These are phyloP conservation scores for Aplochiton taeniatus DNA, from an alignment of 2,797 vertebrate species.

Conservation along the genomic window DNA sequence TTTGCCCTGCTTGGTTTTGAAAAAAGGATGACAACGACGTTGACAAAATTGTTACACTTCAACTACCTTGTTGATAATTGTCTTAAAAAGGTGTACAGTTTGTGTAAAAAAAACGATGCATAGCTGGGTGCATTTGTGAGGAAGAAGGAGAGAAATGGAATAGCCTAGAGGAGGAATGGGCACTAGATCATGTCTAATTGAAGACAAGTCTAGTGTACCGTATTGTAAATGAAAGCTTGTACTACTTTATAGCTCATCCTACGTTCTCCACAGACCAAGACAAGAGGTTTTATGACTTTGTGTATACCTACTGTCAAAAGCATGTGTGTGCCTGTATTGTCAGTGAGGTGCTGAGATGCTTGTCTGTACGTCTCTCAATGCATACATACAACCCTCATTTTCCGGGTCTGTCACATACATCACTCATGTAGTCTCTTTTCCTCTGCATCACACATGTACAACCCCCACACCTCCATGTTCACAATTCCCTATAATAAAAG, in stretches of 20 bases:
- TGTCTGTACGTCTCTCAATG: constrained; percentile 18
- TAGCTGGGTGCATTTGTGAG: neutral
- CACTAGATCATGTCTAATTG: neutral
- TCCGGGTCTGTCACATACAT: constrained; percentile 44
- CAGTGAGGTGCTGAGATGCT: constrained; percentile 27
- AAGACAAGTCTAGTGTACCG: too few species aligned
- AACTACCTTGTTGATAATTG: too few species aligned
- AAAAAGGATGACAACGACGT: too few species aligned
- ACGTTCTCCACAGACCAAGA: neutral
- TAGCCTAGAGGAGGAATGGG: neutral
- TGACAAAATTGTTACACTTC: too few species aligned
- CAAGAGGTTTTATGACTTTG: neutral
- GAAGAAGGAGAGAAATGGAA: neutral
- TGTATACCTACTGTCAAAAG: too few species aligned
- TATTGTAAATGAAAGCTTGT: too few species aligned
- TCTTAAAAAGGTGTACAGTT: too few species aligned
- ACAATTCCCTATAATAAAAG: constrained; percentile 35
- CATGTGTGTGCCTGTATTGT: constrained; percentile 16
- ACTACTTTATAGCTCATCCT: too few species aligned
- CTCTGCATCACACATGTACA: constrained; percentile 1
- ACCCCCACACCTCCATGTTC: constrained; percentile 15
- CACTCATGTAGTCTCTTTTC: constrained; percentile 26
- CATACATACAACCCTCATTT: constrained; percentile 20
- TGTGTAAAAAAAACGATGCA: neutral
- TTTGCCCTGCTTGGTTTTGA: too few species aligned